Percentiles rank a stretch among this genome's conserved stretches.
Evolutionary conservation across 2,888 invertebrate species (phyloP).

Genomic region (Coremacera marginata): DNA sequence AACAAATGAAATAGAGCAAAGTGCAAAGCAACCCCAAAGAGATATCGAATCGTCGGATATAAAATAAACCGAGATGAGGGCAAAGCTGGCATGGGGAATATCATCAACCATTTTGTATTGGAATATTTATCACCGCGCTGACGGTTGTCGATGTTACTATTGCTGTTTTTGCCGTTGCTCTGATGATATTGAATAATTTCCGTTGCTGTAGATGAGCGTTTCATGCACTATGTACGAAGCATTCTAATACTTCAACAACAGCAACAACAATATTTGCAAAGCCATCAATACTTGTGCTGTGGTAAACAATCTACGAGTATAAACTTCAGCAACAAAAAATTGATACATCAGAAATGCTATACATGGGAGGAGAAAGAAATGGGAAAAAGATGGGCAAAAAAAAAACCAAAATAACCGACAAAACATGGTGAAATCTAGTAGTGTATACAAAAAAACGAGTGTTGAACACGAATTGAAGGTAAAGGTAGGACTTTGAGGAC

Average conservation of each 20-base stretch:
- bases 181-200: not conserved
- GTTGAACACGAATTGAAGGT: constrained; percentile 9
- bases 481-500: not conserved
- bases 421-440: constrained; percentile 6
- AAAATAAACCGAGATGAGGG: too few species aligned
- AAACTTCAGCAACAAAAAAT: not conserved
- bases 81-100: not conserved
- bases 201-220: constrained; percentile 16
- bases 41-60: not conserved
- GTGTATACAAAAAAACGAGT: constrained; percentile 1
- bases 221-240: not conserved
- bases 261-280: constrained; percentile 8
- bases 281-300: constrained; percentile 16
- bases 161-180: not conserved
- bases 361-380: not conserved
- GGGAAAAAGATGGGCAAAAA: not conserved
- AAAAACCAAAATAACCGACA: constrained; percentile 7
- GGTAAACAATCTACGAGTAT: constrained; percentile 8
- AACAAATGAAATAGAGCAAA: constrained; percentile 1
- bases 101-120: constrained; percentile 18
- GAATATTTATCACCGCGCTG: constrained; percentile 11
- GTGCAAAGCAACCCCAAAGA: not conserved
- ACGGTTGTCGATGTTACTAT: not conserved
- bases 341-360: not conserved
- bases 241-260: constrained; percentile 7